These are phyloP conservation scores for Mohoua ochrocephala DNA, from an alignment of 2,113 vertebrate genomes.

Conservation along the genomic window DNA sequence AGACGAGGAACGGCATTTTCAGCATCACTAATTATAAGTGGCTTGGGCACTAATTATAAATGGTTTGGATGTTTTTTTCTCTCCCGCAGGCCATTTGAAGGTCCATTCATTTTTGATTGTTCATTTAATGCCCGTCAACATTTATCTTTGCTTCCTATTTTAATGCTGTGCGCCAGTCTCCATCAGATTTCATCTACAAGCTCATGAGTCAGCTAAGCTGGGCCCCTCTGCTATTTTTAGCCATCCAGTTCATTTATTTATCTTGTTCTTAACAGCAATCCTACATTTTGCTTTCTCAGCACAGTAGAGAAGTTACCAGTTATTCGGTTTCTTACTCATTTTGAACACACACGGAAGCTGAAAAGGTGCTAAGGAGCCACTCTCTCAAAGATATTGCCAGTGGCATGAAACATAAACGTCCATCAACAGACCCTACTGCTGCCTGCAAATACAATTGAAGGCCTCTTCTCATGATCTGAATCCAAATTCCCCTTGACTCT, in stretches of 20 bases:
- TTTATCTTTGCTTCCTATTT: background rate
- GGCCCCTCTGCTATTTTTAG: background rate
- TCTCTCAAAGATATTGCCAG: background rate
- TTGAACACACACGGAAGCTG: background rate
- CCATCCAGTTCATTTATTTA: background rate
- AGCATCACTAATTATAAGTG: background rate
- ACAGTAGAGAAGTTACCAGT: background rate
- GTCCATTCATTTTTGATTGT: background rate
- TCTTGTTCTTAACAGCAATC: background rate
- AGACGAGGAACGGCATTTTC: background rate
- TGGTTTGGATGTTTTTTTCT: background rate
- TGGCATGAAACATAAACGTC: background rate
- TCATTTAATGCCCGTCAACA: background rate
- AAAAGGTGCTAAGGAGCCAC: background rate
- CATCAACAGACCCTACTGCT: background rate
- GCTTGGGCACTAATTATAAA: background rate
- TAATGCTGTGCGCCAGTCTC: background rate
- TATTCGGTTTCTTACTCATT: background rate
- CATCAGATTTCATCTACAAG: background rate
- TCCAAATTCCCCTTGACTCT: background rate
- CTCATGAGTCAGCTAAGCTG: background rate
- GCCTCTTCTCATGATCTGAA: background rate
- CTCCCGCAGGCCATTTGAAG: background rate
- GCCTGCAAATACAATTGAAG: background rate
- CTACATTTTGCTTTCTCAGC: constrained; percentile 35